Evolutionary conservation across 2,888 invertebrate genomes (phyloP), one percentile per base, ranked within the genome.

Genomic region (Nomada flava): DNA sequence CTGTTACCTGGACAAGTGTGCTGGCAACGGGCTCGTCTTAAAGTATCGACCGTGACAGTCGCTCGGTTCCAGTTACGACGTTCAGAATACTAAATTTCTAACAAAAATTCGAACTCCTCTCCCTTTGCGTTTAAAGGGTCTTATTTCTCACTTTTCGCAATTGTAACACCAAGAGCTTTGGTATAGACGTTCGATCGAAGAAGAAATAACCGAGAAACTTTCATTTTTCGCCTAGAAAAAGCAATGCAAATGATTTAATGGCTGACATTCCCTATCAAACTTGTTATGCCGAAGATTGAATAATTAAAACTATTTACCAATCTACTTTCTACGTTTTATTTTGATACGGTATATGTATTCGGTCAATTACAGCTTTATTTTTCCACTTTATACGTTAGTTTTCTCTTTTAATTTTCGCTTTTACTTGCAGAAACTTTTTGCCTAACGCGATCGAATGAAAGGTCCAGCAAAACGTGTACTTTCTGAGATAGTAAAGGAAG

Each of bases 1-100:
- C 82, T 82, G 85, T 85, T 86, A 80, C 85, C 77, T 68, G 82
- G 68, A 72, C 85, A 77, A 82, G 82, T 76, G 79, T 83, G 78
- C 78, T 83, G 72, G 69, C 78, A 75, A 76, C 78, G 76, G 64
- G 55, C 65, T 82, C 64, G 74, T 83, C 71, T 55, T 55, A 69
- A 82, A 68, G 65, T 76, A 81, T 81, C 81, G 81, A 83, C 72
- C 76, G 65, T 69, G 72, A 73, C 68, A 70, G 60, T 69, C 71
- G 15, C 50, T 76, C 50, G 47, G 42, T 76, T 80, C 65, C 60
- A 29, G 20, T 76, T 26, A 47, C 53, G 68, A 52, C 42, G 50
- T 60, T 44, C 53, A 23, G 23, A 26, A 52, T 13, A 18, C 29
- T 29, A 57, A 26, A 52, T 59, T 47, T 53, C 36, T 10, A 50